Evolutionary conservation across 2,113 vertebrate genomes (phyloP).

Genomic region (Petromus typicus): DNA sequence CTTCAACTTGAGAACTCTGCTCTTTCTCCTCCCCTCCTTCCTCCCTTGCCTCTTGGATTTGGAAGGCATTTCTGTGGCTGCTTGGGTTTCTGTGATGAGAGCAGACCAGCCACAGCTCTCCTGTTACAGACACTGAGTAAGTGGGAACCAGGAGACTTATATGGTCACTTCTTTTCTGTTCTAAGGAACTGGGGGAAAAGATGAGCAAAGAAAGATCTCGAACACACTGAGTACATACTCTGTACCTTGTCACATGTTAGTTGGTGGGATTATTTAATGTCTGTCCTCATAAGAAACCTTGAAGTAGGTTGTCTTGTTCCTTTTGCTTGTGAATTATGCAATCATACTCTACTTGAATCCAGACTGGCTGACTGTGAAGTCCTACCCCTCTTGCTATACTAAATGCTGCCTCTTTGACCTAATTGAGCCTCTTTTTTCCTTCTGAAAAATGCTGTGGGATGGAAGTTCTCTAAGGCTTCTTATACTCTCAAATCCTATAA

Average conservation of each 20-base stretch:
- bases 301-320: neutral
- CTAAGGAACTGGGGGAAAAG: neutral
- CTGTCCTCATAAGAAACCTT: neutral
- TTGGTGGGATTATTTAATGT: neutral
- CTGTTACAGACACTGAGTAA: neutral
- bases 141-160: neutral
- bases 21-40: accelerated
- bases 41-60: too few species aligned
- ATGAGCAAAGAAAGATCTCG: neutral
- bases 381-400: neutral
- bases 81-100: too few species aligned
- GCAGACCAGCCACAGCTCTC: neutral
- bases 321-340: neutral
- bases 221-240: neutral
- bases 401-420: neutral
- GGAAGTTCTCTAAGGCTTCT: neutral
- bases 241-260: neutral
- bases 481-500: slow-evolving; percentile 13
- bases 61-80: too few species aligned
- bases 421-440: neutral
- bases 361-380: neutral
- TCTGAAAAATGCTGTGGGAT: neutral
- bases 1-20: neutral
- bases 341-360: neutral
- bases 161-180: neutral